Conservation (phyloP, 2,888 invertebrate species). For the Mythimna impura region DNA sequence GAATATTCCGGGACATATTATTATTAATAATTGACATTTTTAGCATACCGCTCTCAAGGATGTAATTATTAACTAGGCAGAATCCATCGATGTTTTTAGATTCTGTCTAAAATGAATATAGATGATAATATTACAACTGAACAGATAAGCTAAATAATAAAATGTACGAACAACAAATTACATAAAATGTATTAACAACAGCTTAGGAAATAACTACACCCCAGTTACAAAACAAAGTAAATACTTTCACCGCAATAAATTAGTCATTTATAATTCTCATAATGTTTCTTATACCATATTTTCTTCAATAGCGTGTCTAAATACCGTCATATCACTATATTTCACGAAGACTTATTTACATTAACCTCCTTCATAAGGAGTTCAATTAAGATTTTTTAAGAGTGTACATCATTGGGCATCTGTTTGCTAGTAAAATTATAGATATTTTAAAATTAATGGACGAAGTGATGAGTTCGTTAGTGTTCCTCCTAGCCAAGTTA, state of each 20-base stretch:
- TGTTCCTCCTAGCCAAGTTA: conserved; percentile 88
- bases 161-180: conserved; percentile 59
- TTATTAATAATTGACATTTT: conserved; percentile 82
- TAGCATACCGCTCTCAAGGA: conserved; percentile 71
- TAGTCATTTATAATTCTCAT: conserved; percentile 83
- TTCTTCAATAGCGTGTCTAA: conserved; percentile 83
- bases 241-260: conserved; percentile 82
- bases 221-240: conserved; percentile 76
- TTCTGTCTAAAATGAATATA: conserved; percentile 39
- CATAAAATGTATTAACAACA: conserved; percentile 51
- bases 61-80: conserved; percentile 70
- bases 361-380: conserved; percentile 86
- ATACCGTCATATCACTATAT: conserved; percentile 75
- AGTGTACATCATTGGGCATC: conserved; percentile 86
- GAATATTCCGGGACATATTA: conserved; percentile 64
- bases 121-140: conserved; percentile 35
- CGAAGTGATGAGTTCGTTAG: conserved; percentile 90
- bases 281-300: conserved; percentile 78
- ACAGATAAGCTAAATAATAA: conserved; percentile 26
- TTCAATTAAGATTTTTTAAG: conserved; percentile 79
- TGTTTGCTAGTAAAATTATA: conserved; percentile 88
- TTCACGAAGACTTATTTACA: conserved; percentile 87
- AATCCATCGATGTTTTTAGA: conserved; percentile 10
- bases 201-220: conserved; percentile 76
- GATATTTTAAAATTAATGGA: conserved; percentile 89